Base-by-base conservation (phyloP, 2,797 vertebrate species). In the Taenioides sp. region DNA sequence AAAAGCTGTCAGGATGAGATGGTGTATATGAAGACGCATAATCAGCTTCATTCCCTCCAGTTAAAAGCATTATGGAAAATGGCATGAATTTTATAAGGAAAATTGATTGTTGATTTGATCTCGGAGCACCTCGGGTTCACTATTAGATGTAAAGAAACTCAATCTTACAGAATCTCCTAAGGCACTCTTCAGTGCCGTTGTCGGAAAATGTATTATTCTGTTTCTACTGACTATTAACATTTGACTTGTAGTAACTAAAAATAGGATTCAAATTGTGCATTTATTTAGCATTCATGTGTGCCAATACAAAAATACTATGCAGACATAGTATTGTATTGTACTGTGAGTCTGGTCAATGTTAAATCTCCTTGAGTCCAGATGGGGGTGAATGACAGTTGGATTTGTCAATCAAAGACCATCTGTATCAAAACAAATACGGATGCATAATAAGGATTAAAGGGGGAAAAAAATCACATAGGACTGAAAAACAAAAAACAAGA, bases 41-140 rank as follows among this genome's bases (percentile, higher is more conserved):
- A 81, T 83, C 71, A 69, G 63, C 75, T 77, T 27, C 31, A 65
- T 75, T 84, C 71, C 80, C 80, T 72, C 69, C 75, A 82, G 78
- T 78, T 75, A 72, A 66, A 68, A 54, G 65, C 58, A 59, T 80
- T 77, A 79, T 74, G 55, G 27, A 40, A 76, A 83, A 87, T 27
- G 55, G 55, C 60, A 67, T n/a, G 0, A 74, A 74, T 70, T 75
- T 72, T 76, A 66, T 69, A 43, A 69, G 70, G 72, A 57, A 80
- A 83, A 84, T 63, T 70, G 67, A 84, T 74, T 71, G 78, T 75
- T 82, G 77, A 80, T 85, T 76, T 79, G 78, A 83, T 89, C 74
- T 70, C 55, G 70, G 79, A 83, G 68, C 10, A 52, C 74, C 75
- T 67, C 40, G 72, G 67, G 81, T 70, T 62, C 62, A 72, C 50